Conservation (phyloP, 2,797 vertebrate genomes). For the Geotrypetes seraphini region DNA sequence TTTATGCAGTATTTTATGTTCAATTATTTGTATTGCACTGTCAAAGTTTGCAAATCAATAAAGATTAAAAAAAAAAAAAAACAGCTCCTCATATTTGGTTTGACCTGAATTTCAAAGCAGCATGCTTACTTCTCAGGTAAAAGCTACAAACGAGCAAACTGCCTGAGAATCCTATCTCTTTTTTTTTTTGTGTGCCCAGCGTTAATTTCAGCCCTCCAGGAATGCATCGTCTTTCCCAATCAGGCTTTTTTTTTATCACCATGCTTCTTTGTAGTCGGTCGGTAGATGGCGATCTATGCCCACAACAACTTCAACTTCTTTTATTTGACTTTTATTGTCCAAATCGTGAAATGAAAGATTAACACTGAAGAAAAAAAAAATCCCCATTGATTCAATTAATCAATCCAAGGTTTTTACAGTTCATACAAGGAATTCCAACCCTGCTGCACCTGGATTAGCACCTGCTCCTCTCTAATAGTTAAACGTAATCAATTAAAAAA, state of each 20-base stretch:
- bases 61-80: too few species aligned
- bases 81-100: too few species aligned
- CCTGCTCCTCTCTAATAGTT: conserved; percentile 8
- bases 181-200: too few species aligned
- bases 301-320: not conserved
- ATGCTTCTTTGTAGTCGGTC: not conserved
- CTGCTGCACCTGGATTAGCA: conserved; percentile 13
- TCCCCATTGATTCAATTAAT: not conserved
- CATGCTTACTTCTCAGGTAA: too few species aligned
- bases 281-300: conserved; percentile 8
- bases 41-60: too few species aligned
- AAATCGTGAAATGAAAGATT: not conserved
- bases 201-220: too few species aligned
- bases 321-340: not conserved
- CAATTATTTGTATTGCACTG: too few species aligned
- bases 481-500: conserved; percentile 3
- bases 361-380: not conserved
- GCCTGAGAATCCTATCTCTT: too few species aligned
- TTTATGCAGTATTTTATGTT: too few species aligned
- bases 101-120: too few species aligned
- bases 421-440: not conserved
- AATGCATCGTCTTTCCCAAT: too few species aligned
- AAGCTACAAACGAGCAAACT: too few species aligned
- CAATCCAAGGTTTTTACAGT: not conserved
- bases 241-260: not conserved